These are phyloP conservation scores for Rhinoptilus africanus DNA, from an alignment of 2,113 vertebrate species.

Conservation along the genomic window DNA sequence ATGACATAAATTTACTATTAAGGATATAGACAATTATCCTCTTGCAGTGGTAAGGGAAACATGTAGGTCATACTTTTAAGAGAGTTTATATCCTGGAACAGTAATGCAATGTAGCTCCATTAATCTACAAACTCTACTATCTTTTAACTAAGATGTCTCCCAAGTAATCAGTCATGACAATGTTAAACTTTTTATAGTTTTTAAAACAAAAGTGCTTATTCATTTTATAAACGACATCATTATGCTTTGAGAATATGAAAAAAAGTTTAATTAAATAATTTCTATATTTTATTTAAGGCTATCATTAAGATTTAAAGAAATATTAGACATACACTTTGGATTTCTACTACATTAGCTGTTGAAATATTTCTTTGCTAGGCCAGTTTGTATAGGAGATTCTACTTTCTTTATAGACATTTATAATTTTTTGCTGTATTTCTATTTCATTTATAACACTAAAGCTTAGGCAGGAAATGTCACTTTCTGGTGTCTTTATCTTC, in stretches of 20 bases:
- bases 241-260: not conserved
- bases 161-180: not conserved
- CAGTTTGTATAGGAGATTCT: not conserved
- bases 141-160: not conserved
- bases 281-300: not conserved
- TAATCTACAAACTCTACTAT: not conserved
- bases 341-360: not conserved
- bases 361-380: not conserved
- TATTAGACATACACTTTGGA: not conserved
- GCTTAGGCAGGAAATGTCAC: not conserved
- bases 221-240: not conserved
- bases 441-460: not conserved
- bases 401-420: not conserved
- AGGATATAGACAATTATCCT: not conserved
- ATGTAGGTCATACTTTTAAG: not conserved
- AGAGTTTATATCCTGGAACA: not conserved
- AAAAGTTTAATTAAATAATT: not conserved
- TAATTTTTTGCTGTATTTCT: not conserved
- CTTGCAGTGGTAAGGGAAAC: not conserved
- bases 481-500: not conserved
- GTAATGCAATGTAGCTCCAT: not conserved
- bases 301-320: not conserved
- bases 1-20: constrained; percentile 17
- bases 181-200: not conserved
- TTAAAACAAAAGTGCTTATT: not conserved